Evolutionary conservation across 2,113 vertebrate genomes (phyloP), one percentile per base, ranked within the genome.

Genomic region (Passer montanus): DNA sequence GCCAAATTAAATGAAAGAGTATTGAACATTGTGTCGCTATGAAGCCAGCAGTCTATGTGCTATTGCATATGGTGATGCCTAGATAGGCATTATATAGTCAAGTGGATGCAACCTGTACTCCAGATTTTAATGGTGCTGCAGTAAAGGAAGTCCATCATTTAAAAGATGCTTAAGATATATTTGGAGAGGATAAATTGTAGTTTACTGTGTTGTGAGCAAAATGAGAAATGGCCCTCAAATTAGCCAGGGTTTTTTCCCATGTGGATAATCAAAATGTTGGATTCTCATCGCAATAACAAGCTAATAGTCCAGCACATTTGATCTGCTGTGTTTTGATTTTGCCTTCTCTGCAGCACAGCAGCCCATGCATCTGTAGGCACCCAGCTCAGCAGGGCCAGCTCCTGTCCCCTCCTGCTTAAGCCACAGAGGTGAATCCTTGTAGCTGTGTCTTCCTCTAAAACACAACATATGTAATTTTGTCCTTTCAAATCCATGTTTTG

Each of bases 11-110:
- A 46, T 27, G 35, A n/a, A 21, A 59, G 27, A n/a, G 2, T 28
- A 17, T 49, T 41, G 72, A 68, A 41, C 17, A 16, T 24, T 11
- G 33, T 39, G 43, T 46, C 88, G 55, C 55, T 49, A 27, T 4
- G 58, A 50, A 50, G 68, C 16, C 53, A 56, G 43, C 14, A 47
- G 43, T 20, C 64, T 35, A 1, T 27, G 44, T 44, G 22, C 47
- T 60, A 1, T 22, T 64, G 74, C 7, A 2, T 28, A 13, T 28
- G n/a, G 4, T 44, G 44, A 35, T 43, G 53, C 30, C 23, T 63
- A 35, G 33, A 39, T 13, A 53, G 35, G 44, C 44, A 55, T 50
- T 52, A 7, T 1, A 1, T 4, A 22, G 26, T 16, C 2, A 1
- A 22, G 37, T 20, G 39, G 21, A 31, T 78, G 67, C 66, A 92